Conservation (phyloP, 2,113 vertebrate genomes). For the Gila orcuttii region DNA sequence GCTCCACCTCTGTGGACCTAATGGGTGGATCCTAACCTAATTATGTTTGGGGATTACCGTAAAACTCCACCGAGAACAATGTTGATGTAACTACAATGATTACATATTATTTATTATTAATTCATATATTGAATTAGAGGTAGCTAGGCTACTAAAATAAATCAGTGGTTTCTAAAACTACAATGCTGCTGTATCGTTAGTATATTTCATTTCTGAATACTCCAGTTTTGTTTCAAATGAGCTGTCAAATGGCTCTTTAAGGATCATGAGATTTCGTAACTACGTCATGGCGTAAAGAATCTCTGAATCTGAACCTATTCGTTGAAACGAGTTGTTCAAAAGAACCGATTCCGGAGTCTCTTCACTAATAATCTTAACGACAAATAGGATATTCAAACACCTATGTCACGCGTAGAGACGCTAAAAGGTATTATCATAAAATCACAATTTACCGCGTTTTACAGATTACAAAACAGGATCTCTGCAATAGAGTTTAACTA, state of each 20-base stretch:
- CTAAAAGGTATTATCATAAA: neutral
- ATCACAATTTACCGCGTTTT: neutral
- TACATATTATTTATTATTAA: neutral
- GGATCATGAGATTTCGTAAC: neutral
- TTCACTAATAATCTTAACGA: neutral
- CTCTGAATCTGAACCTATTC: neutral
- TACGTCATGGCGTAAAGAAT: neutral
- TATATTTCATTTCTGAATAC: neutral
- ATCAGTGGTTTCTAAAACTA: neutral
- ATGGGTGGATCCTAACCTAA: no score
- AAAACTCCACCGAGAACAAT: neutral
- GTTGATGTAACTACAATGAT: neutral
- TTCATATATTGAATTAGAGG: neutral
- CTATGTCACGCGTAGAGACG: neutral
- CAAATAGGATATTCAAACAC: neutral
- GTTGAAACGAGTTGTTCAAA: neutral
- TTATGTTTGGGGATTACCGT: no score
- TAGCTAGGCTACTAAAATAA: no score
- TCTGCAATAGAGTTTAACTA: neutral
- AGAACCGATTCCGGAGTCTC: neutral
- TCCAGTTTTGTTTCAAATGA: no score
- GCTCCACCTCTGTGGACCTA: no score
- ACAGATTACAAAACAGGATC: neutral
- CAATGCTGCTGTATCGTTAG: neutral
- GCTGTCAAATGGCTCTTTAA: neutral